Percentiles rank a stretch among this genome's conserved stretches.
phyloP scores from a whole-genome alignment of 1,140 invertebrate species.

The Kradibia gibbosae region DNA sequence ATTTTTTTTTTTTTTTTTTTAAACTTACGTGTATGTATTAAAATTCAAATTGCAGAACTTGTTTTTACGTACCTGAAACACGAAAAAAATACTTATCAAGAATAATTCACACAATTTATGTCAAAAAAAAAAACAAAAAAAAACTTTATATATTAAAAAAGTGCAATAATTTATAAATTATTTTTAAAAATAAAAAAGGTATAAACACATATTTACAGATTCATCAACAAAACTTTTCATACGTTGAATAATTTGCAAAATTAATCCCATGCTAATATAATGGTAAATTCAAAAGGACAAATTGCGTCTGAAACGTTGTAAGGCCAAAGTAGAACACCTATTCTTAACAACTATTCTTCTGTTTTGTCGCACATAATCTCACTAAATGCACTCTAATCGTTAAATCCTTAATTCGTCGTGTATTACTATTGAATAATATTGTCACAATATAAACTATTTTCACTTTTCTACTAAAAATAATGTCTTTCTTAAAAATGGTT shows the following conservation, averaged over 20 bases:
- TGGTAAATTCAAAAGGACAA: background rate
- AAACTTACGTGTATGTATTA: background rate
- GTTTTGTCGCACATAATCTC: background rate
- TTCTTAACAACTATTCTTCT: background rate
- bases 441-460: too few species aligned
- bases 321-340: conserved; percentile 5
- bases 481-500: too few species aligned
- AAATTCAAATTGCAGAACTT: background rate
- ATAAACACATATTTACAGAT: background rate
- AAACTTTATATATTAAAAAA: background rate
- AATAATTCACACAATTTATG: too few species aligned
- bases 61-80: conserved; percentile 17
- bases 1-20: background rate
- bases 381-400: background rate
- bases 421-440: background rate
- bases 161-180: background rate
- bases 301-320: background rate
- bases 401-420: background rate
- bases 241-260: background rate
- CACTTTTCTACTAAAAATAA: too few species aligned
- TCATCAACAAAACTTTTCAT: background rate
- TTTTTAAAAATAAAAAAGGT: background rate
- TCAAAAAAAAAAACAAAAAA: too few species aligned
- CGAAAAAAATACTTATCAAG: background rate
- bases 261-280: background rate